Base-by-base conservation (phyloP, 2,797 vertebrate species). In the Danio tinwini region DNA sequence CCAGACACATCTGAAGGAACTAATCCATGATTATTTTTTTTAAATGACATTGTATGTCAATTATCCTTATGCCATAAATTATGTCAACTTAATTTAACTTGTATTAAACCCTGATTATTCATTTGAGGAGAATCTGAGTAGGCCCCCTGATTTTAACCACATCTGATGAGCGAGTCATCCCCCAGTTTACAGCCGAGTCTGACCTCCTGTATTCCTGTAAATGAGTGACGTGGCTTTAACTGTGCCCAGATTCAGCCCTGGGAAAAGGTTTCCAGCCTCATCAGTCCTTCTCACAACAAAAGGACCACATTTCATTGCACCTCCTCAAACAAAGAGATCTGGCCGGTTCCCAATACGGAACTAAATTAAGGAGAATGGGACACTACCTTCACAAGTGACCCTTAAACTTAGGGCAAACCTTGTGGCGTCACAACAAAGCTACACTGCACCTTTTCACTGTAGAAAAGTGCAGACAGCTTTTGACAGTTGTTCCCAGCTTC, bases 401-500 rank as follows among this genome's bases (percentile, higher is more conserved):
- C 75, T 86, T 85, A 84, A 83, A 83, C 82, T 76, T 72, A 50
- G 78, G 78, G 71, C 82, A 85, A 84, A 87, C 67, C 82, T 73
- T 49, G 59, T 62, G 72, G 82, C 44, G 19, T 85, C 75, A 80
- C 78, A 86, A 86, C 75, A 85, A 84, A 81, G 69, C 82, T 69
- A 82, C 75, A 65, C 52, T 79, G 71, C 76, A 81, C 72, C 73
- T 84, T 82, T 84, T 71, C 82, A 78, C 42, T 0, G 7, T 8
- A 59, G 63, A 81, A 67, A 70, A 73, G 81, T 10, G 64, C 87
- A 89, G 89, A 90, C 90, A 86, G 88, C 85, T 89, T 88, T 85
- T 91, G 91, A 93, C 92, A 93, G 92, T 93, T 91, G 90, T 91
- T 93, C 93, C 90, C 88, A 91, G 92, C 93, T 92, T 92, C 90